A percentile compares a stretch with the other conserved stretches of the same genome.
phyloP scores from a whole-genome alignment of 2,888 invertebrate species.

The Agrotis ipsilon region DNA sequence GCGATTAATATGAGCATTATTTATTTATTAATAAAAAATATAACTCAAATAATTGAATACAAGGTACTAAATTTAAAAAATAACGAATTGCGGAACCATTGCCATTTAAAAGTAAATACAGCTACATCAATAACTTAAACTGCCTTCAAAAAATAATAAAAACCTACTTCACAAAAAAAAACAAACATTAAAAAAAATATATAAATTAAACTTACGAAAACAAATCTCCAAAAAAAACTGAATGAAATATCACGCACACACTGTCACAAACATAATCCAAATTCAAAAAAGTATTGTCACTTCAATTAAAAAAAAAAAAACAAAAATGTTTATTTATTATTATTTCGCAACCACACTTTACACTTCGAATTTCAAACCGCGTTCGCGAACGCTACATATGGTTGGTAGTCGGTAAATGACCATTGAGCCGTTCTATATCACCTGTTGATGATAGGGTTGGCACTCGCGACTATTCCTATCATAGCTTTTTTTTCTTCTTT shows the following conservation, averaged over 20 bases:
- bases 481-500: too few species aligned
- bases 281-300: slow-evolving; percentile 27
- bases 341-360: slow-evolving; percentile 63
- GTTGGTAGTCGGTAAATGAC: slow-evolving; percentile 83
- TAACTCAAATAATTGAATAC: too few species aligned
- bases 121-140: too few species aligned
- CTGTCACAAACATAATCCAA: slow-evolving; percentile 55
- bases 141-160: too few species aligned
- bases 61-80: too few species aligned
- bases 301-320: slow-evolving; percentile 46
- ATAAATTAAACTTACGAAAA: slow-evolving; percentile 51
- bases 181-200: background rate
- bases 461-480: slow-evolving; percentile 40
- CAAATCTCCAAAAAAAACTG: slow-evolving; percentile 42
- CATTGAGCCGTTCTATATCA: slow-evolving; percentile 75
- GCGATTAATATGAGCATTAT: too few species aligned
- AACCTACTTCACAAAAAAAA: slow-evolving; percentile 6
- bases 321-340: slow-evolving; percentile 54
- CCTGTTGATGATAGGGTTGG: slow-evolving; percentile 71
- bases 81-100: too few species aligned
- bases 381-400: slow-evolving; percentile 79
- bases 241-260: slow-evolving; percentile 46
- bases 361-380: slow-evolving; percentile 73
- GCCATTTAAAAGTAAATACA: too few species aligned
- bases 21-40: too few species aligned